A percentile compares a stretch with the other conserved stretches of the same genome.
phyloP scores from a whole-genome alignment of 1,140 invertebrate species.

The Drosophila athabasca region DNA sequence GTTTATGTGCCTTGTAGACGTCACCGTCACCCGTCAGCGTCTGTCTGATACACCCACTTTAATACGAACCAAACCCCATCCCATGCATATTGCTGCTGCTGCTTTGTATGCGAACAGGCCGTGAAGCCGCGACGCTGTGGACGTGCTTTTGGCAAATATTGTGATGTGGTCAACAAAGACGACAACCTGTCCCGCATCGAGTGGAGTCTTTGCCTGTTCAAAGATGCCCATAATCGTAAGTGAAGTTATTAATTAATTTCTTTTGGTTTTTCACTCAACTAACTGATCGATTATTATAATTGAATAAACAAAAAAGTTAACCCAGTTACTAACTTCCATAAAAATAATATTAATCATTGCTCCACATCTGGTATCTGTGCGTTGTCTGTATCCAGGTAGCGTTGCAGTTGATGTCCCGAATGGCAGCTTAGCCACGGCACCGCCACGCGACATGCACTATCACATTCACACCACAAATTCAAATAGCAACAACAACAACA shows the following conservation, averaged over 20 bases:
- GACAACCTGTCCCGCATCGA: conserved; percentile 90
- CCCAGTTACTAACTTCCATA: background rate
- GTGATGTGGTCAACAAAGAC: conserved; percentile 91
- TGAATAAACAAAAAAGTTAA: too few species aligned
- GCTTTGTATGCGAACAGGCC: conserved; percentile 84
- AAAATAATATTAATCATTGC: background rate
- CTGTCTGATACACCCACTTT: conserved; percentile 2
- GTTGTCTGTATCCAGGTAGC: conserved; percentile 58
- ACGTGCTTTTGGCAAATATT: conserved; percentile 92
- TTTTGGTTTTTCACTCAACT: too few species aligned
- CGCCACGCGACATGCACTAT: conserved; percentile 56
- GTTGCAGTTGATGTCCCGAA: conserved; percentile 47
- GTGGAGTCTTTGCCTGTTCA: conserved; percentile 92
- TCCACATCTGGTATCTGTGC: conserved; percentile 20
- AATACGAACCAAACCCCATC: background rate
- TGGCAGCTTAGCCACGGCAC: conserved; percentile 52
- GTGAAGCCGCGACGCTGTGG: conserved; percentile 95
- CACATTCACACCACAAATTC: conserved; percentile 38
- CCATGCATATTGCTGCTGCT: background rate
- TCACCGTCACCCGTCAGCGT: background rate
- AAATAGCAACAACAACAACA: conserved; percentile 43
- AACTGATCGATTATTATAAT: too few species aligned
- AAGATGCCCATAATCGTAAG: conserved; percentile 86
- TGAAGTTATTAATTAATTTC: conserved; percentile 26
- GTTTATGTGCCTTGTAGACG: conserved; percentile 15